phyloP scores from a whole-genome alignment of 2,888 invertebrate species.

The Morpho achilles region DNA sequence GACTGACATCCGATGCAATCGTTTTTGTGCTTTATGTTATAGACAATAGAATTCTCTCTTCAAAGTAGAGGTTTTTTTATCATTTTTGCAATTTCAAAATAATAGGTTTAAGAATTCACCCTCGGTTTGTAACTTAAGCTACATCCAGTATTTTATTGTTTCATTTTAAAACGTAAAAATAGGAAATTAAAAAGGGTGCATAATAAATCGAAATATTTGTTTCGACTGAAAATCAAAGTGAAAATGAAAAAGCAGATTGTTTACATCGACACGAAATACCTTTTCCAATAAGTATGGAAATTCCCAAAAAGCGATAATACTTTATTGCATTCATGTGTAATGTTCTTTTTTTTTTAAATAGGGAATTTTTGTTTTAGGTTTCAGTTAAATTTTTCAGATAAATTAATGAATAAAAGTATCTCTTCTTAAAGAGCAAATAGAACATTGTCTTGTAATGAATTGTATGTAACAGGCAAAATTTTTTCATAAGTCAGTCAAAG shows the following conservation, averaged over 20 bases:
- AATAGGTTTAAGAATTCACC: slow-evolving; percentile 55
- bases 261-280: slow-evolving; percentile 9
- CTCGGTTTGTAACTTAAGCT: slow-evolving; percentile 50
- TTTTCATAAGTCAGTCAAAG: too few species aligned
- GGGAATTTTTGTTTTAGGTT: too few species aligned
- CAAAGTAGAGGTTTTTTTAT: slow-evolving; percentile 15
- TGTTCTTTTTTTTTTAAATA: too few species aligned
- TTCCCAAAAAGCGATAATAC: slow-evolving; percentile 15
- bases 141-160: slow-evolving; percentile 69
- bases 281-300: slow-evolving; percentile 14
- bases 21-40: slow-evolving; percentile 37
- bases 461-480: too few species aligned
- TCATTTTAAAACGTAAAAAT: slow-evolving; percentile 62
- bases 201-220: slow-evolving; percentile 34
- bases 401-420: too few species aligned
- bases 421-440: too few species aligned
- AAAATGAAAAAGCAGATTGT: slow-evolving; percentile 7
- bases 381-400: too few species aligned
- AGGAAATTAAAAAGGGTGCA: slow-evolving; percentile 39
- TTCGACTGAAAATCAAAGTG: slow-evolving; percentile 5
- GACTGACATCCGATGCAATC: slow-evolving; percentile 22
- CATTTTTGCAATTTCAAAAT: slow-evolving; percentile 37
- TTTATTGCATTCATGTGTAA: slow-evolving; percentile 3
- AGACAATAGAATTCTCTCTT: slow-evolving; percentile 24
- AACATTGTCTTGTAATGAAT: too few species aligned